A percentile compares a stretch with the other conserved stretches of the same genome.
Conservation (phyloP, 1,140 invertebrate genomes). For the Drosophila funebris region DNA sequence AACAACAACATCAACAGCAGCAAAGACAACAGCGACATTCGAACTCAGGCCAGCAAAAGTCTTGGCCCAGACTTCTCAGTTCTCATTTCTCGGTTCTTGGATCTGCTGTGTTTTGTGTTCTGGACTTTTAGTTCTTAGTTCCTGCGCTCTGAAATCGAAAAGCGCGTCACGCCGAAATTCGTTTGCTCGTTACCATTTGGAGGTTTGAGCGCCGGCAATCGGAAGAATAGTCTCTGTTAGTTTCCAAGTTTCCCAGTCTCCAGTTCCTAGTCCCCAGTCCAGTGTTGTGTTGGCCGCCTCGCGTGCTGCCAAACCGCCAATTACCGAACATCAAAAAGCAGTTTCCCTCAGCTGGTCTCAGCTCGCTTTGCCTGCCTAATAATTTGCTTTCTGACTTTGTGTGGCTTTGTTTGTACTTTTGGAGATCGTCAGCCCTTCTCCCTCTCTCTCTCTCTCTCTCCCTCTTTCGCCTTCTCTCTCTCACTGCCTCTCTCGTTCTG, state of each 20-base stretch:
- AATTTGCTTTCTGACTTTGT: conserved; percentile 75
- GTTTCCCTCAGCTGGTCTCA: conserved; percentile 59
- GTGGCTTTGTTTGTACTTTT: conserved; percentile 74
- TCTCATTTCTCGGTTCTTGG: neutral
- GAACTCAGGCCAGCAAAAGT: conserved; percentile 26
- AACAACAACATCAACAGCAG: conserved; percentile 33
- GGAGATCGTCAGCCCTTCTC: conserved; percentile 29
- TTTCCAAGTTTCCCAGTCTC: conserved; percentile 6
- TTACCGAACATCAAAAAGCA: conserved; percentile 81
- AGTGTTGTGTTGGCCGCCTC: conserved; percentile 50
- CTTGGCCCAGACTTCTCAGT: neutral
- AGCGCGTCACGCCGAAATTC: conserved; percentile 75
- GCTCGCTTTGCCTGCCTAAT: conserved; percentile 63
- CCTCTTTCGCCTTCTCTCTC: neutral
- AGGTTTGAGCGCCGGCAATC: conserved; percentile 65
- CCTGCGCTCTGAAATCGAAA: conserved; percentile 47
- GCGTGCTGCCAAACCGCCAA: conserved; percentile 81
- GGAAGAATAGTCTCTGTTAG: conserved; percentile 44
- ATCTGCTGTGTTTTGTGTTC: neutral
- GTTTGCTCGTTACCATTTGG: conserved; percentile 69
- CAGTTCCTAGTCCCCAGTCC: conserved; percentile 3
- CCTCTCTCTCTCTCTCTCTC: neutral
- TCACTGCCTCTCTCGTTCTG: neutral
- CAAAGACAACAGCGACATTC: conserved; percentile 61
- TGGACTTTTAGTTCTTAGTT: neutral